Conservation (phyloP, 2,113 vertebrate species). For the Hippocampus comes region DNA sequence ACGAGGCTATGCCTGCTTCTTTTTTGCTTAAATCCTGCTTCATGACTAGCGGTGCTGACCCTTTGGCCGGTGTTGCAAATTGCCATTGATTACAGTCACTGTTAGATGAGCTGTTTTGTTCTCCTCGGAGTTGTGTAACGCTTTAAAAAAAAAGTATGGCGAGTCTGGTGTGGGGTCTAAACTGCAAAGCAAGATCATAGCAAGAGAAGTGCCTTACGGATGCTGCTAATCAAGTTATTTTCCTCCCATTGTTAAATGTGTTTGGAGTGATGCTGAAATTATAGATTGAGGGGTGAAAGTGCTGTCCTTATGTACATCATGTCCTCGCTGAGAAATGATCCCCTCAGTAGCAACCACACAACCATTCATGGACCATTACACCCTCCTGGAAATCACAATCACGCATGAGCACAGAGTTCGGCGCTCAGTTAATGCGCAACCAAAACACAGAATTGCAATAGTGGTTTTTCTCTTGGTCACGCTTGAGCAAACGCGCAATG, state of each 20-base stretch:
- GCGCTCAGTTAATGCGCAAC: conserved; percentile 46
- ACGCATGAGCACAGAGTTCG: conserved; percentile 31
- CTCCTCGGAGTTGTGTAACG: conserved; percentile 37
- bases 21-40: background rate
- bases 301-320: conserved; percentile 31
- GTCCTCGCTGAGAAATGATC: conserved; percentile 52
- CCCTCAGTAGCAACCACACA: conserved; percentile 48
- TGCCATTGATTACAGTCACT: background rate
- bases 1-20: conserved; percentile 56
- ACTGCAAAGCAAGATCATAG: conserved; percentile 48
- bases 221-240: conserved; percentile 69
- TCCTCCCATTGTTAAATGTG: conserved; percentile 61
- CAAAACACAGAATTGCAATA: conserved; percentile 34
- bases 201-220: conserved; percentile 67
- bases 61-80: conserved; percentile 6
- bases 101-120: conserved; percentile 39
- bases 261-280: conserved; percentile 49
- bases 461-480: conserved; percentile 34
- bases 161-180: conserved; percentile 49
- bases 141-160: conserved; percentile 58
- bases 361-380: conserved; percentile 61
- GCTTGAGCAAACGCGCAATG: conserved; percentile 36
- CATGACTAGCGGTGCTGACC: background rate
- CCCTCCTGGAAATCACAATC: conserved; percentile 55
- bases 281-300: conserved; percentile 43